Percentiles rank a stretch among this genome's conserved stretches.
Evolutionary conservation across 1,140 invertebrate genomes (phyloP).

Genomic region (Oryzaephilus surinamensis): DNA sequence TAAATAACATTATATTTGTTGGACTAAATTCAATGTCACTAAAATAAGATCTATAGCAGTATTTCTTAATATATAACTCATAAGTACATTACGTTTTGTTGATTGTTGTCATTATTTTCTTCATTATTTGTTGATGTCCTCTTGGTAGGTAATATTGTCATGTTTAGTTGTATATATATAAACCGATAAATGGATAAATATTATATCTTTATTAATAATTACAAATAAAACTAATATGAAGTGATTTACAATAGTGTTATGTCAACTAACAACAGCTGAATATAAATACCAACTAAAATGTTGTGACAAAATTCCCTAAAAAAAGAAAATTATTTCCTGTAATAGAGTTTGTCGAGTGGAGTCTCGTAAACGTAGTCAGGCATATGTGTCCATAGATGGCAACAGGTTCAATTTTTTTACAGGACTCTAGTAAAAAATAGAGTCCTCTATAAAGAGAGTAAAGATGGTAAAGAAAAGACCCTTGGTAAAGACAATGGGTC

Average conservation of each 20-base stretch:
- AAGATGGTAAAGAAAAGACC: too few relatives aligned
- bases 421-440: too few relatives aligned
- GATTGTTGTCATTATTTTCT: constrained; percentile 26
- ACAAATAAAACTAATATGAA: background rate
- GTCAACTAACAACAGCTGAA: background rate
- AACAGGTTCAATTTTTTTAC: too few relatives aligned
- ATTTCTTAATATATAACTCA: constrained; percentile 10
- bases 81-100: constrained; percentile 27
- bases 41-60: constrained; percentile 12
- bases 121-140: constrained; percentile 26
- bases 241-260: background rate
- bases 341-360: too few relatives aligned
- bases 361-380: too few relatives aligned
- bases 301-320: background rate
- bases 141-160: constrained; percentile 35
- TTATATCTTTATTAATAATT: too few relatives aligned
- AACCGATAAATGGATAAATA: too few relatives aligned
- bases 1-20: constrained; percentile 7
- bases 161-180: constrained; percentile 11
- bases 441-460: too few relatives aligned
- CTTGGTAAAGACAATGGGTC: too few relatives aligned
- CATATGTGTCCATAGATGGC: too few relatives aligned
- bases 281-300: background rate
- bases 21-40: constrained; percentile 8
- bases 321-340: background rate